phyloP scores from a whole-genome alignment of 2,888 invertebrate genomes.

The Callyntrura guangdongensis region DNA sequence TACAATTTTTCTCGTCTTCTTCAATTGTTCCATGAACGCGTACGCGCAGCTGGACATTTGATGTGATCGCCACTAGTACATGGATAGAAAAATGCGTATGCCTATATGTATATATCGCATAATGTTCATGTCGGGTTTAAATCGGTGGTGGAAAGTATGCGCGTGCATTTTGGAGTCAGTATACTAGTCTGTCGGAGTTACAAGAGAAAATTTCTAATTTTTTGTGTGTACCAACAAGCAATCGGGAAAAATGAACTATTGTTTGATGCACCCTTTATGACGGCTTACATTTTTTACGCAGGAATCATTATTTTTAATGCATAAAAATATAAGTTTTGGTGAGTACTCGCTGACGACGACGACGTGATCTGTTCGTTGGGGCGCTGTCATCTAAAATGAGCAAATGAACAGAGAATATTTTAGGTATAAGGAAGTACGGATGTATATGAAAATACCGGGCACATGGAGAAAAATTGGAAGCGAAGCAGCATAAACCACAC shows the following conservation, averaged over 20 bases:
- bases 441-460: neutral
- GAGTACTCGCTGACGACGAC: conserved; percentile 5
- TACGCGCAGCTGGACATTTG: conserved; percentile 84
- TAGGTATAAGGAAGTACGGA: neutral
- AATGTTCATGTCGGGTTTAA: conserved; percentile 48
- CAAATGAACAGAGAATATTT: neutral
- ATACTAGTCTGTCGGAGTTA: conserved; percentile 15
- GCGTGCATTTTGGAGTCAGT: conserved; percentile 50
- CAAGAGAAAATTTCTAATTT: conserved; percentile 62
- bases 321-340: conserved; percentile 46
- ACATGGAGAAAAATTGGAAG: conserved; percentile 14
- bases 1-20: conserved; percentile 69
- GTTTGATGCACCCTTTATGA: conserved; percentile 55
- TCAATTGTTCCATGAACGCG: conserved; percentile 80
- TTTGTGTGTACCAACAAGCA: conserved; percentile 41
- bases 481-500: neutral
- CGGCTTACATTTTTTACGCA: conserved; percentile 61
- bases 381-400: neutral
- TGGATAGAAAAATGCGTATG: conserved; percentile 5
- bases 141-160: neutral
- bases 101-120: conserved; percentile 49
- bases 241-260: conserved; percentile 75
- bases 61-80: conserved; percentile 78
- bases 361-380: neutral
- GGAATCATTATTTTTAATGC: conserved; percentile 67